Evolutionary conservation across 2,888 invertebrate species (phyloP).

Genomic region (Drosophila basisetae): DNA sequence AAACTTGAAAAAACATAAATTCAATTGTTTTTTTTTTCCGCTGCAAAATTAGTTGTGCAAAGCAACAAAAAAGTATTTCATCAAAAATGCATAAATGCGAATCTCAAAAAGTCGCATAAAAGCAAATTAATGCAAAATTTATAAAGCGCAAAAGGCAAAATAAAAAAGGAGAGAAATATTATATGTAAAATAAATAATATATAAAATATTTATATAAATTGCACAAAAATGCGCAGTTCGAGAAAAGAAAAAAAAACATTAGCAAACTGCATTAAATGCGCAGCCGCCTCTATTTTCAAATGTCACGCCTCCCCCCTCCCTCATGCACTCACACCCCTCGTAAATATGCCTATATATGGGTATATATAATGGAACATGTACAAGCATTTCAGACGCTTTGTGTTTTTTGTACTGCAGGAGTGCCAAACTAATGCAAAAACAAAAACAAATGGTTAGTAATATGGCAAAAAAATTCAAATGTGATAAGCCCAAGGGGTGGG

Average conservation of each 20-base stretch:
- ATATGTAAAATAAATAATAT: conserved; percentile 79
- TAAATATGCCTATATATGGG: conserved; percentile 27
- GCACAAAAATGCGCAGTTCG: conserved; percentile 74
- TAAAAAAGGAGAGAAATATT: conserved; percentile 30
- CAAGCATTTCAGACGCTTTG: conserved; percentile 65
- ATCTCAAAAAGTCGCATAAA: conserved; percentile 53
- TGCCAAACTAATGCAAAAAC: conserved; percentile 78
- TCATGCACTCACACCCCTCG: neutral
- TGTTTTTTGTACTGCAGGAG: conserved; percentile 35
- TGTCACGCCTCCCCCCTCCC: conserved; percentile 32
- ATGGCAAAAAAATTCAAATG: conserved; percentile 55
- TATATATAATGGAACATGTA: conserved; percentile 60
- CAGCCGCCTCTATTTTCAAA: conserved; percentile 78
- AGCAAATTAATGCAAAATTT: conserved; percentile 76
- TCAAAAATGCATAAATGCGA: conserved; percentile 77
- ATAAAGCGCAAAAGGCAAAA: conserved; percentile 53
- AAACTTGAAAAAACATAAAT: conserved; percentile 23
- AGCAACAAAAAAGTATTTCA: conserved; percentile 69
- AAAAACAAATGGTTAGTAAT: conserved; percentile 72
- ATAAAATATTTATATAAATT: conserved; percentile 81
- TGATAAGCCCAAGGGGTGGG: conserved; percentile 21
- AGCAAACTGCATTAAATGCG: conserved; percentile 67
- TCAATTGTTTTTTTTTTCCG: conserved; percentile 14
- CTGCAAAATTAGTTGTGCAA: conserved; percentile 68
- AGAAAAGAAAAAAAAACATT: conserved; percentile 44